phyloP scores from a whole-genome alignment of 2,113 vertebrate genomes.

The Calidris pugnax region DNA sequence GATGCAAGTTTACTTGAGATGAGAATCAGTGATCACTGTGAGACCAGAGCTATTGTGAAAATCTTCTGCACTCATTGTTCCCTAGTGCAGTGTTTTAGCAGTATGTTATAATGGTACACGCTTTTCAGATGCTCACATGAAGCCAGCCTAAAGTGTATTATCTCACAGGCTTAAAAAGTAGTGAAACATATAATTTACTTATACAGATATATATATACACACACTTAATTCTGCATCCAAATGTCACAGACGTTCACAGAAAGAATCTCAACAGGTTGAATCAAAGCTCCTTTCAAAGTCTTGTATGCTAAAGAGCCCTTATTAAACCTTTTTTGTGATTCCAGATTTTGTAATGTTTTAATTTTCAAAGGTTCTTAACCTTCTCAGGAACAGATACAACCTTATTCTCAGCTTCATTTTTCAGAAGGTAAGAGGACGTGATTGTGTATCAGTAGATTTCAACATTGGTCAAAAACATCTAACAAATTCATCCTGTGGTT shows the following conservation, averaged over 20 bases:
- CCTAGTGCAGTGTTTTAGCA: background rate
- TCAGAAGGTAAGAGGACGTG: background rate
- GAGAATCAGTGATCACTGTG: background rate
- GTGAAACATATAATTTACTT: background rate
- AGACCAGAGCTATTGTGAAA: background rate
- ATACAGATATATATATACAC: too few species aligned
- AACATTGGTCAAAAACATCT: background rate
- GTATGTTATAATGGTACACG: rapidly evolving
- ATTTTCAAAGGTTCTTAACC: background rate
- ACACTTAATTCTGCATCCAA: background rate
- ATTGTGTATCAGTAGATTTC: background rate
- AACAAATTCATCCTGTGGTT: background rate
- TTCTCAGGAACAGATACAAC: background rate
- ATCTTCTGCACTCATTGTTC: background rate
- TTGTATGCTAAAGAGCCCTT: background rate
- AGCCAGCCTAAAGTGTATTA: background rate
- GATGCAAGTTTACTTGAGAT: background rate
- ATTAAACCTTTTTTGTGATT: background rate
- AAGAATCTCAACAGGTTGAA: background rate
- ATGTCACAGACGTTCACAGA: background rate
- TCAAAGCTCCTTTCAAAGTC: background rate
- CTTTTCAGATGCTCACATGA: background rate
- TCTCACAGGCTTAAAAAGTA: background rate
- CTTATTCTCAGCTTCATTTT: background rate
- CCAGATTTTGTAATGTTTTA: background rate